Conservation (phyloP, 2,888 invertebrate species). For the Subacronicta megacephala region DNA sequence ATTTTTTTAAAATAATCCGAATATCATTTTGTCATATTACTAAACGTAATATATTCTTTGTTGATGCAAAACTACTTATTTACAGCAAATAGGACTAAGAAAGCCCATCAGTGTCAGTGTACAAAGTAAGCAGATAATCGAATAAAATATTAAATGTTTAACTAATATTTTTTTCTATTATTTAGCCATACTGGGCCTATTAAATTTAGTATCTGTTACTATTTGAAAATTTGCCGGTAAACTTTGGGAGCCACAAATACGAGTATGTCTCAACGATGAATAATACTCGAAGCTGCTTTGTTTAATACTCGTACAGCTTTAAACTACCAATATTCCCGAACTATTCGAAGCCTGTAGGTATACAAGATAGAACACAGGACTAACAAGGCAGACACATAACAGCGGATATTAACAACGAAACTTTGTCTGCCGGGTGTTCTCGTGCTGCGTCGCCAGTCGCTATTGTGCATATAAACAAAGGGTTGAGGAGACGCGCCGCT, state of each 20-base stretch:
- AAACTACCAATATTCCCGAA: constrained; percentile 32
- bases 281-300: constrained; percentile 11
- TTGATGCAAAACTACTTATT: no score
- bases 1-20: no score
- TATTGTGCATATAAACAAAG: constrained; percentile 74
- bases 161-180: no score
- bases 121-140: no score
- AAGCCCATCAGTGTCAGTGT: no score
- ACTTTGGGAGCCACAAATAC: neutral
- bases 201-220: no score
- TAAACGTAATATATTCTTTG: no score
- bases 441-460: constrained; percentile 63
- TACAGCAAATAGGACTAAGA: no score
- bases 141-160: no score
- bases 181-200: no score
- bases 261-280: neutral
- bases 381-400: constrained; percentile 56
- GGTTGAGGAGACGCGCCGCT: constrained; percentile 62
- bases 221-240: neutral
- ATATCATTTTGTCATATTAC: no score
- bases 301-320: constrained; percentile 6
- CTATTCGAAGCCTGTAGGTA: constrained; percentile 34
- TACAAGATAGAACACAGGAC: constrained; percentile 47
- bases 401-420: constrained; percentile 65
- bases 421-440: constrained; percentile 63